These are phyloP conservation scores for Pyrgus malvae DNA, from an alignment of 2,888 invertebrate species.

Conservation along the genomic window DNA sequence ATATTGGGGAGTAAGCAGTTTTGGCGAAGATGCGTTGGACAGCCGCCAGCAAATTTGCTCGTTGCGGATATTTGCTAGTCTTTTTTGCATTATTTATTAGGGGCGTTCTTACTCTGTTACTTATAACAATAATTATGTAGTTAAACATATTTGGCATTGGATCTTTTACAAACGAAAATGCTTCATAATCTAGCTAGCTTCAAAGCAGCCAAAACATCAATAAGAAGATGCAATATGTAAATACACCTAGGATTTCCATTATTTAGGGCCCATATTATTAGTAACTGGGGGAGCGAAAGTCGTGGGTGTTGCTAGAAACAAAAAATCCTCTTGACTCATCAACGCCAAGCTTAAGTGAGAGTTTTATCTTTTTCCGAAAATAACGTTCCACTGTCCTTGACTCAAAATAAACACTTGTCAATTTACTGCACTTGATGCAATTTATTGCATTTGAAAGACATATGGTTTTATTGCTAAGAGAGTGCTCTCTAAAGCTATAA, in stretches of 20 bases:
- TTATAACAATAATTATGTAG: background rate
- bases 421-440: no score
- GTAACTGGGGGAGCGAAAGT: background rate
- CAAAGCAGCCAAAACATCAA: no score
- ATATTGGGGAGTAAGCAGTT: background rate
- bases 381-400: background rate
- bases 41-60: background rate
- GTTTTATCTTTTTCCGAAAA: conserved; percentile 10
- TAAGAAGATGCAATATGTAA: no score
- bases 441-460: no score
- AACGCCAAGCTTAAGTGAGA: conserved; percentile 7
- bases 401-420: no score
- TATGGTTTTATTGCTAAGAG: no score
- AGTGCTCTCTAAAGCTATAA: no score
- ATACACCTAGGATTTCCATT: background rate
- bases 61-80: background rate
- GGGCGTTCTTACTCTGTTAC: background rate
- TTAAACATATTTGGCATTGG: no score
- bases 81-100: background rate
- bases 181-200: no score
- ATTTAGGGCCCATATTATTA: background rate
- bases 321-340: conserved; percentile 11
- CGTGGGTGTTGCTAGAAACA: background rate
- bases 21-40: background rate
- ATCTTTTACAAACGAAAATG: no score